Evolutionary conservation across 2,797 vertebrate genomes (phyloP), one percentile per base, ranked within the genome.

Genomic region (Agapornis canus): DNA sequence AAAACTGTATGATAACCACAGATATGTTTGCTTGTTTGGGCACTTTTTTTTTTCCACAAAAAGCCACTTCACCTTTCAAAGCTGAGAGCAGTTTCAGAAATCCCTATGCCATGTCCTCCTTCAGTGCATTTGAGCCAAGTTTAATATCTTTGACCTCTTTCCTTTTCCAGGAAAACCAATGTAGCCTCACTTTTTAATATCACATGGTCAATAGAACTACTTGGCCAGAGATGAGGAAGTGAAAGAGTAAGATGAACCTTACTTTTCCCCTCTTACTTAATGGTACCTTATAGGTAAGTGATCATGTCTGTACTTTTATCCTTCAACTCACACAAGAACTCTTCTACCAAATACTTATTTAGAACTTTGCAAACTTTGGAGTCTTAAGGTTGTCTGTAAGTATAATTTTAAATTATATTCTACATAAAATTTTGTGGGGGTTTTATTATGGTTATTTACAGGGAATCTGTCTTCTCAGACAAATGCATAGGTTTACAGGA

Each of bases 321-420:
- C 73, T 95, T 84, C 15, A n/a, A 65, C 97, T 52, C 97, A 99
- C 99, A 88, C 98, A 98, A 97, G 98, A 99, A 95, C 98, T 99
- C 45, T 99, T 99, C 97, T 98, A 99, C 97, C 98, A 99, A 93
- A 98, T 99, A 97, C 98, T 94, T 99, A 98, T 98, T 94, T 99
- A 98, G 29, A 98, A 99, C 96, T 99, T 99, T 94, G 99, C 99
- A 59, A 99, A 99, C 97, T 99, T 99, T 31, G 99, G 98, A 10
- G 97, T 99, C 17, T 97, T 99, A 47, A 97, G 97, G 76, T 95
- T 99, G 18, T 99, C 98, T 65, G 98, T 99, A 94, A 98, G 99
- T 99, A 77, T 39, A 48, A 56, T 35, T 78, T 78, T 48, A 63
- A 7, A 27, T 35, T 64, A 31, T 19, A 42, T 57, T 48, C 40